Conservation (phyloP, 2,113 vertebrate species). For the Mola mola region DNA sequence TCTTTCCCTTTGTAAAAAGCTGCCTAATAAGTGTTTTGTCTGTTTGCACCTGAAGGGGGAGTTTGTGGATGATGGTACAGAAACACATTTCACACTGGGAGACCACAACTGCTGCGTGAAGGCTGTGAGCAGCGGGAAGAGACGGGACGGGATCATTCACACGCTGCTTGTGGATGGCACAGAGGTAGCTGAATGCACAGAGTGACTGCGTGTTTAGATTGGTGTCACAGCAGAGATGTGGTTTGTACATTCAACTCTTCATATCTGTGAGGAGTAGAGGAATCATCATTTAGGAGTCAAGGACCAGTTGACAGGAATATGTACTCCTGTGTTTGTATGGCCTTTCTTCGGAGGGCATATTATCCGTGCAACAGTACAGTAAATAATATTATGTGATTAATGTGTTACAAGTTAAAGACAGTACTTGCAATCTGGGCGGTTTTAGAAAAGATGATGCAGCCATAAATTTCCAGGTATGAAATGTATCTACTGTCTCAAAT, state of each 20-base stretch:
- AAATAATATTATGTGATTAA: neutral
- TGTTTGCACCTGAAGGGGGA: slow-evolving; percentile 85
- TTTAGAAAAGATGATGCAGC: slow-evolving; percentile 9
- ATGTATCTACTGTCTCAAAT: slow-evolving; percentile 5
- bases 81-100: slow-evolving; percentile 93
- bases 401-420: neutral
- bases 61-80: slow-evolving; percentile 98
- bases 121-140: slow-evolving; percentile 96
- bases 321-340: neutral
- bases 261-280: neutral
- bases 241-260: no score
- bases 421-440: neutral
- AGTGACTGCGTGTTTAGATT: slow-evolving; percentile 73
- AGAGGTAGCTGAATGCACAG: slow-evolving; percentile 87
- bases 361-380: slow-evolving; percentile 21
- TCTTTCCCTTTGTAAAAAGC: no score
- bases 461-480: slow-evolving; percentile 2
- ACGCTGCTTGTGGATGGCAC: slow-evolving; percentile 91
- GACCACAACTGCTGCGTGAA: slow-evolving; percentile 94
- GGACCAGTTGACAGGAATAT: neutral
- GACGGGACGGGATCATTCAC: slow-evolving; percentile 94
- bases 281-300: neutral
- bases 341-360: slow-evolving; percentile 5
- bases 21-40: no score
- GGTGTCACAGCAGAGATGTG: slow-evolving; percentile 1